Conservation (phyloP, 2,113 vertebrate genomes). For the Rhinichthys klamathensis region DNA sequence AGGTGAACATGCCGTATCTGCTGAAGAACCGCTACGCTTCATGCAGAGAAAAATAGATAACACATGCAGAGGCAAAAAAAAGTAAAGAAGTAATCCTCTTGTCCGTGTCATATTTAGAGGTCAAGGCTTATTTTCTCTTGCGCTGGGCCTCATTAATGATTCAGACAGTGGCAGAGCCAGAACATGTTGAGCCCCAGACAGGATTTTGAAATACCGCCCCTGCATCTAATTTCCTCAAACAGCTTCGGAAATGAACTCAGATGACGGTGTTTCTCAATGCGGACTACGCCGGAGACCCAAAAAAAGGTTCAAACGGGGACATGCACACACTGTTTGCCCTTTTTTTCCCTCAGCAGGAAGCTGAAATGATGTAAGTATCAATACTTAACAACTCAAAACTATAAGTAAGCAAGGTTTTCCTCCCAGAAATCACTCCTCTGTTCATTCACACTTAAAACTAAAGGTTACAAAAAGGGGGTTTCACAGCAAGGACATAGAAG, state of each 20-base stretch:
- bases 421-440: not conserved
- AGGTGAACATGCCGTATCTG: not conserved
- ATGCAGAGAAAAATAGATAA: not conserved
- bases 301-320: conserved; percentile 19
- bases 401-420: not conserved
- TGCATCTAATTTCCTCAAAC: conserved; percentile 30
- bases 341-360: not conserved
- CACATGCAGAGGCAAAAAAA: not conserved
- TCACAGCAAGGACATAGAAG: not conserved
- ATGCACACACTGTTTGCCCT: not conserved
- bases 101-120: conserved; percentile 40
- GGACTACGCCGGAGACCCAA: not conserved
- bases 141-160: conserved; percentile 6
- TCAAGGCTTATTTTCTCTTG: conserved; percentile 36
- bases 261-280: conserved; percentile 11
- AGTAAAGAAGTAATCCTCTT: not conserved
- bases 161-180: conserved; percentile 14
- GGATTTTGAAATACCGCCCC: conserved; percentile 4
- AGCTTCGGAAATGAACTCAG: conserved; percentile 19
- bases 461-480: not conserved
- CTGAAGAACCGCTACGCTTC: not conserved
- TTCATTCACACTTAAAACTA: not conserved
- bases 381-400: not conserved
- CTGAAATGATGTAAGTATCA: not conserved
- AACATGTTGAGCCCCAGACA: conserved; percentile 26